phyloP scores from a whole-genome alignment of 1,140 invertebrate genomes.

The fruit fly (Drosophila melanogaster) region Release_6_plus_ISO1_MT NT_037436.4:16832501-16833000 shows the following conservation, averaged over 20 bases:
- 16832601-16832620: slow-evolving; percentile 50
- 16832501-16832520: slow-evolving; percentile 54
- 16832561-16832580: not conserved
- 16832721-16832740: slow-evolving; percentile 41
- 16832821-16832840: slow-evolving; percentile 9
- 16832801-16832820: slow-evolving; percentile 17
- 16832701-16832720: slow-evolving; percentile 40
- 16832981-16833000: not conserved
- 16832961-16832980: not conserved
- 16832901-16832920: not conserved
- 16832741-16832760: slow-evolving; percentile 47
- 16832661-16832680: slow-evolving; percentile 32
- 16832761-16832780: slow-evolving; percentile 37
- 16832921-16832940: not conserved
- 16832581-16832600: slow-evolving; percentile 42
- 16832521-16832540: slow-evolving; percentile 25
- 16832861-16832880: not conserved
- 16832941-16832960: not conserved
- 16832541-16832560: slow-evolving; percentile 3
- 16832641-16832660: slow-evolving; percentile 3
- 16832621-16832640: slow-evolving; percentile 27
- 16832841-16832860: slow-evolving; percentile 10
- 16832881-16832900: not conserved
- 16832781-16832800: slow-evolving; percentile 26
- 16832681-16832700: slow-evolving; percentile 38